Evolutionary conservation across 2,797 vertebrate genomes (phyloP).

Genomic region (Hemibagrus guttatus): DNA sequence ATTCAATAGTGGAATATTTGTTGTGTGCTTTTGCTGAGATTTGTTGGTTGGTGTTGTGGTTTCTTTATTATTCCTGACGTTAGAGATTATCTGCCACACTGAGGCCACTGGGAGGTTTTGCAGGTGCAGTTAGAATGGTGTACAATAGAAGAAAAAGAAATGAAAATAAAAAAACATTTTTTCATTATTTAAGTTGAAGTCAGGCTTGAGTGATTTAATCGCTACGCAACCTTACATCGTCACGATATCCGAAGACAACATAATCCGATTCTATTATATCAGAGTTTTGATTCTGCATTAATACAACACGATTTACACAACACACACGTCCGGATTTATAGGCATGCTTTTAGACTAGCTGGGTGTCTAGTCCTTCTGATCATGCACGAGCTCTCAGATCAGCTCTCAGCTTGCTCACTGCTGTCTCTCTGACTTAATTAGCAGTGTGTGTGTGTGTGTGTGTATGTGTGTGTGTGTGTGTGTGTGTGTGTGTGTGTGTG

Average conservation of each 20-base stretch:
- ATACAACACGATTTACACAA: too few relatives aligned
- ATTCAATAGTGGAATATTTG: neutral
- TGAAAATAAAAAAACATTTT: neutral
- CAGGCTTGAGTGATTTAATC: neutral
- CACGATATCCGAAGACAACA: neutral
- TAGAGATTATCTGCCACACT: neutral
- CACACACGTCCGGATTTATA: neutral
- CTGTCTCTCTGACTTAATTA: constrained; percentile 46
- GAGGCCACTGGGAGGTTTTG: neutral
- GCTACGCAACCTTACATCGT: neutral
- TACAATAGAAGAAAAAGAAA: neutral
- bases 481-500: constrained; percentile 29
- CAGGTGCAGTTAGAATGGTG: neutral
- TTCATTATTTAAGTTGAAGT: neutral
- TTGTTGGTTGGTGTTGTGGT: neutral
- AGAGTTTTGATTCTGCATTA: too few relatives aligned
- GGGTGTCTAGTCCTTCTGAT: neutral
- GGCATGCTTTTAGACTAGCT: constrained; percentile 18
- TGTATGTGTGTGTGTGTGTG: constrained; percentile 34
- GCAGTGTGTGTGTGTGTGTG: constrained; percentile 33
- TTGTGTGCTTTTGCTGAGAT: neutral
- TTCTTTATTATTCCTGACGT: neutral
- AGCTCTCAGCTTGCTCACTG: constrained; percentile 26
- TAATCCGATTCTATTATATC: neutral
- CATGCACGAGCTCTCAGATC: neutral